Evolutionary conservation across 2,797 vertebrate genomes (phyloP), one percentile per base, ranked within the genome.

Genomic region (Aphelocoma californica): DNA sequence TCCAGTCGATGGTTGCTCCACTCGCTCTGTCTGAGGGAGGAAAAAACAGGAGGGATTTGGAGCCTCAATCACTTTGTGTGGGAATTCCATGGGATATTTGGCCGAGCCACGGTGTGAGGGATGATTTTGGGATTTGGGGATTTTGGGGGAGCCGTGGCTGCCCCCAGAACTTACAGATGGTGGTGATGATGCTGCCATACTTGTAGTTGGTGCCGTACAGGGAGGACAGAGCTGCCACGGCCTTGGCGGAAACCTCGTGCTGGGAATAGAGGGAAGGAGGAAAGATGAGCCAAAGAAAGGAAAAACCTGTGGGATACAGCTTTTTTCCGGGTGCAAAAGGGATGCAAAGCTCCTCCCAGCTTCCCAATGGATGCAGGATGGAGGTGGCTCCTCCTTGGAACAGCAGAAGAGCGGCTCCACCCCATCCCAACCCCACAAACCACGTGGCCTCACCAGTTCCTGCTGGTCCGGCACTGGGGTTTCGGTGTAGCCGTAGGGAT

Each of bases 1-100:
- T 98, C 99, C 99, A 99, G 98, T 99, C 99, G 1, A 99, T 16
- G 71, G 98, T 99, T 65, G 16, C 60, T 3, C 99, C 99, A 0
- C 99, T 99, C 2, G 99, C 99, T 97, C 97, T 97, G 86, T 99
- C 99, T 99, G 77, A 5, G 25, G 13, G 28, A n/a, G 16, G 67
- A 29, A 23, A n/a, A 19, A 28, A 14, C 3, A 2, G 34, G 34
- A 53, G 5, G 25, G 40, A 12, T 12, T 40, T 1, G 7, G 60
- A 54, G 9, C 0, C 1, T 47, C 1, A 0, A 2, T 51, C 0
- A 2, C 32, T 60, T 36, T 3, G 8, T 61, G 3, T 0, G 17
- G 47, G 66, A 61, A 25, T 70, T 44, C 25, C 1, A 0, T 1
- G 16, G 64, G 19, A 15, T 66, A 0, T 60, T 24, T 21, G 53